A percentile compares a stretch with the other conserved stretches of the same genome.
Conservation (phyloP, 1,140 invertebrate species). For the Paracyclopina nana region DNA sequence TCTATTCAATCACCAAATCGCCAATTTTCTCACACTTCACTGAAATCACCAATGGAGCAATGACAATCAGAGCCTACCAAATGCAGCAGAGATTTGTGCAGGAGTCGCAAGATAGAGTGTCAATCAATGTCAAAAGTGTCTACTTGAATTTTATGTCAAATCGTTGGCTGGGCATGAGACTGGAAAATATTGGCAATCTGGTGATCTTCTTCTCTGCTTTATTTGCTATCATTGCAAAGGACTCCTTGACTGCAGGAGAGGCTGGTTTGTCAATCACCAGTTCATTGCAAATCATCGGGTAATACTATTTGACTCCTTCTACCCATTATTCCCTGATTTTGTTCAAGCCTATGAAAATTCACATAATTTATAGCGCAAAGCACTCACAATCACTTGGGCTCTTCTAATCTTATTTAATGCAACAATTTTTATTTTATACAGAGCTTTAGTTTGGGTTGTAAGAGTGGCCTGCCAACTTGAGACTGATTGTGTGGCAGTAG, state of each 20-base stretch:
- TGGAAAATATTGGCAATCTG: conserved; percentile 30
- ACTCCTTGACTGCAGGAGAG: conserved; percentile 25
- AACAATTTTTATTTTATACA: no score
- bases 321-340: no score
- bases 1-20: conserved; percentile 16
- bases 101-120: conserved; percentile 30
- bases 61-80: conserved; percentile 44
- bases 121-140: conserved; percentile 32
- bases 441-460: conserved; percentile 18
- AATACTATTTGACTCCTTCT: no score
- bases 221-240: conserved; percentile 27
- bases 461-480: conserved; percentile 22
- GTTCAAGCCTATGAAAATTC: no score
- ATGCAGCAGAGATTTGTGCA: conserved; percentile 41
- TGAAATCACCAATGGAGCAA: conserved; percentile 36
- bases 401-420: no score
- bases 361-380: no score
- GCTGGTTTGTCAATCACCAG: conserved; percentile 31
- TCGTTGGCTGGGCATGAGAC: conserved; percentile 30
- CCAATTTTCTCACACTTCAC: conserved; percentile 18
- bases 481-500: conserved; percentile 24
- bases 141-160: conserved; percentile 27
- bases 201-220: conserved; percentile 28
- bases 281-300: conserved; percentile 25
- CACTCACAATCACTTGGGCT: no score